Evolutionary conservation across 2,797 vertebrate species (phyloP), one percentile per base, ranked within the genome.

Genomic region (Chloroceryle amazona): DNA sequence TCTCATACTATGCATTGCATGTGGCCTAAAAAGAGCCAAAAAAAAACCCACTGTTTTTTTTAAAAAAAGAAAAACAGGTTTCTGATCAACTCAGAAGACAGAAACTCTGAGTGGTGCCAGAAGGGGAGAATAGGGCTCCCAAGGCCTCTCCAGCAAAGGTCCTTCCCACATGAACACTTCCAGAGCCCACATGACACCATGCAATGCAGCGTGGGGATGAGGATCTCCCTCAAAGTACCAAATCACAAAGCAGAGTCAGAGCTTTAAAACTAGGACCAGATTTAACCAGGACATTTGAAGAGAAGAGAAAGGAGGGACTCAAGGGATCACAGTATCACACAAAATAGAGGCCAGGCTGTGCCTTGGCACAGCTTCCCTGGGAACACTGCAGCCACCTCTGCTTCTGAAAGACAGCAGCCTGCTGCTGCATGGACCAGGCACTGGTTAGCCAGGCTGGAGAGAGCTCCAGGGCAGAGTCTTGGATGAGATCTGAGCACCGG

Each of bases 171-270:
- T 2, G 10, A 68, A 33, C 3, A 0, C 4, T 57, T 31, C 13
- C 6, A 4, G 44, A 33, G 19, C 54, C 31, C 65, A 11, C 33
- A 13, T 6, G 2, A 1, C 39, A 51, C 29, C 25, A 1, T 1
- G 17, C 0, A 0, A 49, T 2, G n/a, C 41, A 31, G 29, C 1
- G 0, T 1, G 0, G 54, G 66, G 9, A 35, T 39, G 6, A 47
- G 66, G 35, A 51, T 39, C 15, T 60, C 49, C 52, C 90, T 66
- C 62, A 7, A 35, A 42, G 11, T 2, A 66, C 37, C 49, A 79
- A 66, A 37, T 14, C 46, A 37, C 76, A 11, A 9, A 68, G n/a
- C 29, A 51, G 49, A 74, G 25, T 25, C 14, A 62, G 61, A 68
- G 47, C 35, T 85, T 49, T 67, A 41, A 78, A 70, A 68, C 37